Conservation (phyloP, 2,113 vertebrate species). For the Apistogramma diplotaenia region DNA sequence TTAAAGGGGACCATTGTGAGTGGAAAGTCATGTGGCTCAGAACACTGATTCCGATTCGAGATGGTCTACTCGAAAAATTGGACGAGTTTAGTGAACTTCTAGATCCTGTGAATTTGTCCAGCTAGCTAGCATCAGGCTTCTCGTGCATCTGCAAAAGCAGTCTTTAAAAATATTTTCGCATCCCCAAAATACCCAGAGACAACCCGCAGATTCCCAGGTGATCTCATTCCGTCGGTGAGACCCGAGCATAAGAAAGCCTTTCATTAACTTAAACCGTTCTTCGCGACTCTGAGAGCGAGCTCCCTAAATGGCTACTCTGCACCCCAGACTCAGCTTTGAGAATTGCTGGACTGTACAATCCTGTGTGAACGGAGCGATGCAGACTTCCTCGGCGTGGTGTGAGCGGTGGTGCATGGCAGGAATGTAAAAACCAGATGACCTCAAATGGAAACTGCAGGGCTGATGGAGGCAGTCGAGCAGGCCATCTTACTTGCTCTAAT, state of each 20-base stretch:
- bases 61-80: background rate
- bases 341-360: background rate
- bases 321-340: slow-evolving; percentile 22
- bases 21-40: background rate
- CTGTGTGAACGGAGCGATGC: slow-evolving; percentile 3
- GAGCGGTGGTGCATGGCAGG: slow-evolving; percentile 59
- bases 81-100: background rate
- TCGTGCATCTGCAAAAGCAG: background rate
- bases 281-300: background rate
- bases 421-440: slow-evolving; percentile 77
- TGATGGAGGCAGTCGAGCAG: slow-evolving; percentile 35
- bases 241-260: background rate
- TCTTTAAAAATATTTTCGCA: background rate
- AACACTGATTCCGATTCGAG: background rate
- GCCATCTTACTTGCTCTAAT: slow-evolving; percentile 61
- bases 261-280: background rate
- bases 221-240: background rate
- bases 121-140: background rate
- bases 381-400: slow-evolving; percentile 52
- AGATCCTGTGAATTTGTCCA: background rate
- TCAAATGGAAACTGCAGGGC: slow-evolving; percentile 75
- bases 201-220: background rate
- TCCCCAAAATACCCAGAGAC: background rate
- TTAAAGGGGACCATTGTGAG: background rate
- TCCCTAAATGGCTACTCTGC: slow-evolving; percentile 26